Conservation (phyloP, 2,888 invertebrate genomes). For the Aspidapion aeneum region DNA sequence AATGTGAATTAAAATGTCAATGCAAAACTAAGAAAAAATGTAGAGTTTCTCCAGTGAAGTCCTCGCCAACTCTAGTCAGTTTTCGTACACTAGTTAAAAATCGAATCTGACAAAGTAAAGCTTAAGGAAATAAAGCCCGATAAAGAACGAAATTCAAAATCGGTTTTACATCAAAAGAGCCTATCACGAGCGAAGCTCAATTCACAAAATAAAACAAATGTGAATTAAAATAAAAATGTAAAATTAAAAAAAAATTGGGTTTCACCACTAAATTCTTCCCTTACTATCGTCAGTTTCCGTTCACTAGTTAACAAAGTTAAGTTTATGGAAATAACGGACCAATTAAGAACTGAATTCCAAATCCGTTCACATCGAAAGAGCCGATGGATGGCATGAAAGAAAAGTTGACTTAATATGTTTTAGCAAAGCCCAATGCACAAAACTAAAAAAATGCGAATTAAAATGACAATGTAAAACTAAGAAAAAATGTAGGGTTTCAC, state of each 20-base stretch:
- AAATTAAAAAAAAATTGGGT: too few relatives aligned
- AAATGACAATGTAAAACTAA: not conserved
- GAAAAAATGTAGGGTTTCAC: not conserved
- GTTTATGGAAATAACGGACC: too few relatives aligned
- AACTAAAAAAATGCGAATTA: conserved; percentile 13
- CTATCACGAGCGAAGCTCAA: too few relatives aligned
- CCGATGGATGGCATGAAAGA: conserved; percentile 27
- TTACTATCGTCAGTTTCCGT: too few relatives aligned
- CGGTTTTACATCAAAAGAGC: too few relatives aligned
- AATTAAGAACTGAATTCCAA: conserved; percentile 30
- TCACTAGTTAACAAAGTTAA: too few relatives aligned
- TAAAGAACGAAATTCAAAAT: too few relatives aligned
- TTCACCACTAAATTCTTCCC: too few relatives aligned
- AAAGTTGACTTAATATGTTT: conserved; percentile 28
- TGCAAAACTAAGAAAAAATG: not conserved
- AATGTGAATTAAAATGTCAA: not conserved
- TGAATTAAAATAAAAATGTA: too few relatives aligned
- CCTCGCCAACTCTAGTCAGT: not conserved
- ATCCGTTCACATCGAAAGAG: conserved; percentile 27
- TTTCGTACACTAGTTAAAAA: too few relatives aligned
- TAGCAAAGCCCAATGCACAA: conserved; percentile 28
- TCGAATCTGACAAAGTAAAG: not conserved
- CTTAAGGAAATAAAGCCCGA: too few relatives aligned
- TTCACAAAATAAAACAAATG: too few relatives aligned
- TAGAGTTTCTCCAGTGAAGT: not conserved